These are phyloP conservation scores for Chrysaora quinquecirrha DNA, from an alignment of 30 jellyfish, hydroid and myxozoan genomes.

Conservation along the genomic window DNA sequence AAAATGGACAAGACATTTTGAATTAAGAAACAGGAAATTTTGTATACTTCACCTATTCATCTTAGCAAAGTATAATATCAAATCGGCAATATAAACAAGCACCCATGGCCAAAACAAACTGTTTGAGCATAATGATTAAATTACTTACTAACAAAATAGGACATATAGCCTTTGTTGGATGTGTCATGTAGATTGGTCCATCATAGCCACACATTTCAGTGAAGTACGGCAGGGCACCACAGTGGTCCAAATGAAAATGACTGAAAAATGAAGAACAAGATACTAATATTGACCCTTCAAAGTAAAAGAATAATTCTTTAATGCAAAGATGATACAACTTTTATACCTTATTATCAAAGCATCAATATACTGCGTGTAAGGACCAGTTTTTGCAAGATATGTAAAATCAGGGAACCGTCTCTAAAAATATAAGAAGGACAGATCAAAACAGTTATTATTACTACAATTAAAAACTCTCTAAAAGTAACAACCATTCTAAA, in stretches of 20 bases:
- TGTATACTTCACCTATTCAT: no score
- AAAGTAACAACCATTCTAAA: no score
- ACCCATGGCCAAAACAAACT: neutral
- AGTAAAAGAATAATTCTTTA: no score
- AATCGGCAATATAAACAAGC: no score
- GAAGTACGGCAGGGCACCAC: slow-evolving; percentile 99
- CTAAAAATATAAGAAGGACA: no score
- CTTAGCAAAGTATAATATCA: no score
- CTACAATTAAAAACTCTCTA: no score
- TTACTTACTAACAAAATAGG: slow-evolving; percentile 88
- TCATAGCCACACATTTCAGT: slow-evolving; percentile 99
- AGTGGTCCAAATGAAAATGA: slow-evolving; percentile 98
- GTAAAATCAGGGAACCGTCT: slow-evolving; percentile 95
- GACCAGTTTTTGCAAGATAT: slow-evolving; percentile 92
- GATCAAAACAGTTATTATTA: no score
- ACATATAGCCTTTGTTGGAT: slow-evolving; percentile 98
- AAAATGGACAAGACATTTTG: neutral
- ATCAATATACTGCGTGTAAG: slow-evolving; percentile 93
- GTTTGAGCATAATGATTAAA: no score
- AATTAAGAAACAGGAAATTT: no score
- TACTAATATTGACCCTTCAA: no score
- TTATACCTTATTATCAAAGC: slow-evolving; percentile 81
- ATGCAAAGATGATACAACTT: no score
- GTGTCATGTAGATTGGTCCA: slow-evolving; percentile 99
- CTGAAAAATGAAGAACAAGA: slow-evolving; percentile 43